phyloP scores from a whole-genome alignment of 2,888 invertebrate species.

The Ariolimax columbianus region DNA sequence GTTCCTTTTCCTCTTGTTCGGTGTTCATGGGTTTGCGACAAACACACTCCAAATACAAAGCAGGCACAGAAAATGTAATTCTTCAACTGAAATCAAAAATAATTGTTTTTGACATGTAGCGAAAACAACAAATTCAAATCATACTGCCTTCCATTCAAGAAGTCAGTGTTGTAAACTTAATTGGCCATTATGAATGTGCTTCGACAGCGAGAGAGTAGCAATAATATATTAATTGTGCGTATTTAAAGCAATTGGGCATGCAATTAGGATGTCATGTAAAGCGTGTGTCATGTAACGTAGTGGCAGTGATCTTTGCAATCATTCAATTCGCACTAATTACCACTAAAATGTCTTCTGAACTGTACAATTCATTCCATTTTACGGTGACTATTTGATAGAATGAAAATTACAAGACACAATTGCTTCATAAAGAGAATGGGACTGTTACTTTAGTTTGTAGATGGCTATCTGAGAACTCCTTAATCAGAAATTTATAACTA shows the following conservation, averaged over 20 bases:
- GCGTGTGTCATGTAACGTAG: neutral
- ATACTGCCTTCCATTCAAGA: neutral
- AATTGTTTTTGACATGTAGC: slow-evolving; percentile 1
- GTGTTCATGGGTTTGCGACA: neutral
- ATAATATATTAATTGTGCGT: neutral
- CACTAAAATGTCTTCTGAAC: neutral
- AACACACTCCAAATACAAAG: slow-evolving; percentile 1
- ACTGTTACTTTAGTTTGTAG: too few species aligned
- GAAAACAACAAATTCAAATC: neutral
- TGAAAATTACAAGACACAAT: too few species aligned
- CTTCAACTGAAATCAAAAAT: neutral
- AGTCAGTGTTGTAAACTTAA: neutral
- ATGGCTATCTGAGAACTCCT: too few species aligned
- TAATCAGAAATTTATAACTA: too few species aligned
- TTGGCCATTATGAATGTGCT: neutral
- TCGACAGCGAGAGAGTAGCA: neutral
- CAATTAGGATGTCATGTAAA: neutral
- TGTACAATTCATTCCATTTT: neutral
- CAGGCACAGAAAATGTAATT: too few species aligned
- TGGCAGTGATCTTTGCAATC: slow-evolving; percentile 14
- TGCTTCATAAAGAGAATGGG: too few species aligned
- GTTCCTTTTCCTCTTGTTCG: neutral
- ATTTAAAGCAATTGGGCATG: neutral
- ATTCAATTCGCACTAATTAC: neutral
- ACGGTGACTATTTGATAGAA: neutral